Percentiles rank a stretch among this genome's conserved stretches.
These are phyloP conservation scores for Panulirus ornatus DNA, from an alignment of 1,140 invertebrate species.

Conservation along the genomic window DNA sequence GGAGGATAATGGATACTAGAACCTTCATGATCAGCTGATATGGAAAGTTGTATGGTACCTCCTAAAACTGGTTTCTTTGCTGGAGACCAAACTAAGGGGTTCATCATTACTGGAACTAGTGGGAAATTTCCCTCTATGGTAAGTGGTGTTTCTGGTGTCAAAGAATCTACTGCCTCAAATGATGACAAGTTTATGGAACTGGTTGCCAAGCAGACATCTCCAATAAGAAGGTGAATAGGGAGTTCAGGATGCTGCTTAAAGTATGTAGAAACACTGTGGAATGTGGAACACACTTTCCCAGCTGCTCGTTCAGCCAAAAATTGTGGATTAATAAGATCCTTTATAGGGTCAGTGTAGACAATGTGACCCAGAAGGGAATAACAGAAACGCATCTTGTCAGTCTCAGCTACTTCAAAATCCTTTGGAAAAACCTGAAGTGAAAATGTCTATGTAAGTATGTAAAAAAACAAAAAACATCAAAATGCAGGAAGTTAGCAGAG, in stretches of 20 bases:
- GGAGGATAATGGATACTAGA: neutral
- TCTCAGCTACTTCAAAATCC: neutral
- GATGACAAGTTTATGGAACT: constrained; percentile 19
- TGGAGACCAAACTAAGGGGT: constrained; percentile 37
- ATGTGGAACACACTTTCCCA: constrained; percentile 37
- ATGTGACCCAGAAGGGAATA: constrained; percentile 45
- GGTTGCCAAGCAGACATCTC: constrained; percentile 48
- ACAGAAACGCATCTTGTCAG: constrained; percentile 14
- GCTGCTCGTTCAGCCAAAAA: constrained; percentile 45
- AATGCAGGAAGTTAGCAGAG: too few species aligned
- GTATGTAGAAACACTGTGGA: constrained; percentile 23
- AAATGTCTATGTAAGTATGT: too few species aligned
- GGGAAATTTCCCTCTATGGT: constrained; percentile 37
- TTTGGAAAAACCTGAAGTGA: constrained; percentile 39
- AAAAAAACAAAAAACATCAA: too few species aligned
- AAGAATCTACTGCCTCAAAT: constrained; percentile 21
- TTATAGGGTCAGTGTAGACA: constrained; percentile 43
- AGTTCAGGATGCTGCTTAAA: constrained; percentile 51
- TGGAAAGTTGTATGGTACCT: constrained; percentile 17
- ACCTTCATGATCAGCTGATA: neutral
- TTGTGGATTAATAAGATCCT: constrained; percentile 46
- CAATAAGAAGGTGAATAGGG: constrained; percentile 54
- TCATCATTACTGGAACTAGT: constrained; percentile 33
- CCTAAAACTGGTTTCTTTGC: constrained; percentile 40
- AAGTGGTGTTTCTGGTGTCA: constrained; percentile 15